These are phyloP conservation scores for Whitmania pigra DNA, from an alignment of 1,140 invertebrate genomes.

Conservation along the genomic window DNA sequence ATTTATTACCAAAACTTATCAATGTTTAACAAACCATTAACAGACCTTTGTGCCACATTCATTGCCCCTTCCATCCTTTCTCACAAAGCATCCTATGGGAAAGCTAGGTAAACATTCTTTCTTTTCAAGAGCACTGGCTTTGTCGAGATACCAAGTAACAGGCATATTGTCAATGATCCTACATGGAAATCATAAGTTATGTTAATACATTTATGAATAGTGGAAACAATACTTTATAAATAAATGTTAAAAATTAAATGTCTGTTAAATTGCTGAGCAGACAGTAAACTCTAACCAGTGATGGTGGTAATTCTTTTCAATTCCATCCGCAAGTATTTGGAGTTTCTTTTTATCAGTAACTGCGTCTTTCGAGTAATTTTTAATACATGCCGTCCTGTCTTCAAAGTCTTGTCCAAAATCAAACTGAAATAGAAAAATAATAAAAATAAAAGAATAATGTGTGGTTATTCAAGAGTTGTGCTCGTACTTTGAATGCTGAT, in stretches of 20 bases:
- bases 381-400: constrained; percentile 61
- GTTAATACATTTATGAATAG: too few species aligned
- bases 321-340: constrained; percentile 72
- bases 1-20: background rate
- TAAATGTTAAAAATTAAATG: too few species aligned
- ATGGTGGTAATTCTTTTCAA: constrained; percentile 93
- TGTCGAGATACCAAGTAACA: constrained; percentile 75
- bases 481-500: constrained; percentile 65
- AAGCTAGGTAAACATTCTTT: constrained; percentile 85
- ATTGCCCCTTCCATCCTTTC: constrained; percentile 47
- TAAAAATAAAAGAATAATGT: background rate
- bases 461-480: too few species aligned
- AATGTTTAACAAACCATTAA: background rate
- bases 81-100: constrained; percentile 87
- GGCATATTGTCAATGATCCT: constrained; percentile 81
- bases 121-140: constrained; percentile 60
- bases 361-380: constrained; percentile 57
- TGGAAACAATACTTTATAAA: too few species aligned
- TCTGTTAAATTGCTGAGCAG: too few species aligned
- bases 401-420: constrained; percentile 52
- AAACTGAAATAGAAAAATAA: constrained; percentile 40
- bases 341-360: constrained; percentile 60
- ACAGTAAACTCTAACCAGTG: constrained; percentile 63
- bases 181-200: constrained; percentile 28
- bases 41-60: constrained; percentile 27